Base-by-base conservation (phyloP, 1,140 invertebrate species). In the Zaprionus ghesquierei region DNA sequence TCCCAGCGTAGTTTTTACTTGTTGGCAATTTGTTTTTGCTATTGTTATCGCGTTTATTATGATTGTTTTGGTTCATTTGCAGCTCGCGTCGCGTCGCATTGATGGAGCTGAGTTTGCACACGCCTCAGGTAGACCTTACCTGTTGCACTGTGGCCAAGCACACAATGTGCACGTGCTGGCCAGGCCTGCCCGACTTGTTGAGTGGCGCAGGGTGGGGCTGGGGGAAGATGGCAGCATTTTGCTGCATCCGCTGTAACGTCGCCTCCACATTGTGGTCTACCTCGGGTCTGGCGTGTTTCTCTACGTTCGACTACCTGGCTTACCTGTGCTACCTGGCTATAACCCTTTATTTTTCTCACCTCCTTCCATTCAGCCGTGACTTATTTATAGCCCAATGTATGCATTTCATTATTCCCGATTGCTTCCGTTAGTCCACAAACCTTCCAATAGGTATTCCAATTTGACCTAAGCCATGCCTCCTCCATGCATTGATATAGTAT, bases 341-440 rank as follows among this genome's bases (percentile, higher is more conserved):
- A 73, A 65, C 65, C 69, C 66, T 82, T 84, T 78, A 44, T 35
- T 55, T 54, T 60, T 77, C 46, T 31, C 41, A 46, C 13, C 62
- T 23, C 29, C 9, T 81, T 85, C 27, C 66, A 85, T 74, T 86
- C 59, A 81, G 51, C 51, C 81, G 69, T 79, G 76, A 79, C 77
- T 74, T 86, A 70, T 81, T 85, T 84, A 77, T 80, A 77, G 74
- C 64, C 50, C 46, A 77, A 41, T 38, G 23, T 68, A 38, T 81
- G 79, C 71, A 79, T 72, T 85, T 82, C 81, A 81, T 82, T 86
- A 86, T 79, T 89, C 68, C 62, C 77, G 70, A 65, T 76, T 75
- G 59, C 79, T 86, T 86, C 82, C 82, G 82, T 82, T 86, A 86
- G 79, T 68, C 72, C 60, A 85, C 60, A 41, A 70, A 56, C 77